Percentiles rank a stretch among this genome's conserved stretches.
These are phyloP conservation scores for Chrosomus eos DNA, from an alignment of 2,797 vertebrate genomes.

Conservation along the genomic window DNA sequence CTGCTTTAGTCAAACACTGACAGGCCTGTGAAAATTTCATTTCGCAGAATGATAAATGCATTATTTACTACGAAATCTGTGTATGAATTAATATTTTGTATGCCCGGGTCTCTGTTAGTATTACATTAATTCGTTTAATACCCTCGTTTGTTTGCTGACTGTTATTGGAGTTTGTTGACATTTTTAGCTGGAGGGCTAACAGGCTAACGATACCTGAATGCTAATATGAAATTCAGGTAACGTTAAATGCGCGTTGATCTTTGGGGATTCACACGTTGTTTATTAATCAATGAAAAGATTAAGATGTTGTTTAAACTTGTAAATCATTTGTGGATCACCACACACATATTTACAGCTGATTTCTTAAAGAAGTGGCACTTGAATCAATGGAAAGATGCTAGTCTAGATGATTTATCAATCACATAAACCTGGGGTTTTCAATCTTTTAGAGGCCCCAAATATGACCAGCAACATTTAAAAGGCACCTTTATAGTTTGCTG, in stretches of 20 bases:
- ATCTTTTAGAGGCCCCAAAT: neutral
- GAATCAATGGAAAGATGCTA: neutral
- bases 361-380: neutral
- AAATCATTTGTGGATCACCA: neutral
- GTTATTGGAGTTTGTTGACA: constrained; percentile 36
- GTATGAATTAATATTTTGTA: fast-evolving
- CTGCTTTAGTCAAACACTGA: neutral
- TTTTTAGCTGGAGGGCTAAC: constrained; percentile 25
- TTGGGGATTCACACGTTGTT: neutral
- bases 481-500: neutral
- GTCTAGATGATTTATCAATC: neutral
- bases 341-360: neutral
- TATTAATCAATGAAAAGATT: neutral
- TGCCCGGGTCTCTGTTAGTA: neutral
- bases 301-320: neutral
- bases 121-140: neutral
- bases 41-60: neutral
- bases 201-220: constrained; percentile 22
- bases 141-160: neutral
- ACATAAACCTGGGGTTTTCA: neutral
- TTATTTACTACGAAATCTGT: neutral
- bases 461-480: neutral
- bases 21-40: neutral
- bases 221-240: neutral
- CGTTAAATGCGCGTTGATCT: neutral